Conservation (phyloP, 2,888 invertebrate species). For the Linyphia triangularis region DNA sequence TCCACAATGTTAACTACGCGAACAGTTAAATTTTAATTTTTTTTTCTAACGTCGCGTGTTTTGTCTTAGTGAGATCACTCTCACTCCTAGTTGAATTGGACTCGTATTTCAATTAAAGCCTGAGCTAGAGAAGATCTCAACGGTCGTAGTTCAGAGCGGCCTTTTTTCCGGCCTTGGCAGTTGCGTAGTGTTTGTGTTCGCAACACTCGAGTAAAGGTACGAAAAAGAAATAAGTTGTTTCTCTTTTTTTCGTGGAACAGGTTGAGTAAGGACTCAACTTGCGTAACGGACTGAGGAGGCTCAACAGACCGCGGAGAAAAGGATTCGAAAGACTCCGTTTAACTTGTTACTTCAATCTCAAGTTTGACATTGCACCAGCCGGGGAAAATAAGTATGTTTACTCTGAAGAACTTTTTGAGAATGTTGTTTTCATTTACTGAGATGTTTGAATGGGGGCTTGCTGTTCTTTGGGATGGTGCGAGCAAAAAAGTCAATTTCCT, state of each 20-base stretch:
- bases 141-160: neutral
- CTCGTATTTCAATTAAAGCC: neutral
- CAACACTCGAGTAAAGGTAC: constrained; percentile 54
- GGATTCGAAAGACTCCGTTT: constrained; percentile 34
- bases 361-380: constrained; percentile 3
- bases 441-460: too few species aligned
- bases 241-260: constrained; percentile 63
- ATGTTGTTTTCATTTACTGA: neutral
- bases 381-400: neutral
- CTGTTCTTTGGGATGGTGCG: too few species aligned
- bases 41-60: too few species aligned
- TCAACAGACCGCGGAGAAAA: constrained; percentile 46
- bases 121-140: neutral
- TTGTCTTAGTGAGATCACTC: too few species aligned
- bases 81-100: neutral
- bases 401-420: neutral
- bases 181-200: constrained; percentile 45
- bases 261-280: constrained; percentile 69
- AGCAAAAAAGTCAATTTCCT: too few species aligned
- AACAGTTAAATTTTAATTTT: too few species aligned
- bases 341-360: constrained; percentile 28
- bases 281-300: constrained; percentile 62
- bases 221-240: constrained; percentile 58
- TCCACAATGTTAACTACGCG: too few species aligned
- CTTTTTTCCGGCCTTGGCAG: constrained; percentile 36